phyloP scores from a whole-genome alignment of 2,113 vertebrate species.

The Osmerus mordax region DNA sequence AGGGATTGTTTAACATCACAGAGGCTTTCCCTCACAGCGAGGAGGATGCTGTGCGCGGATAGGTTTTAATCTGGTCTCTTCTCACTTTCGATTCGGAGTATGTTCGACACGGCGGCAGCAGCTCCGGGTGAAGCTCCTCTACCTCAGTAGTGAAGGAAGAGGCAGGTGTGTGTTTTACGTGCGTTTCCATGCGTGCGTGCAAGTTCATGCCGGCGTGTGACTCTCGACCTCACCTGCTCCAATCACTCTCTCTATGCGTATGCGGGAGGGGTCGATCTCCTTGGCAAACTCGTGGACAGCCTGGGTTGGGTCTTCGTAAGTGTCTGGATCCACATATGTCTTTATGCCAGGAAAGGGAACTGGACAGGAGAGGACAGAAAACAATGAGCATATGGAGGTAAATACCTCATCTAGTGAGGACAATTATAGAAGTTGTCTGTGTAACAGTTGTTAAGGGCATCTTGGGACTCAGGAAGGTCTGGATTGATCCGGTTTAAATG shows the following conservation, averaged over 20 bases:
- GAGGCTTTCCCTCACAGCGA: neutral
- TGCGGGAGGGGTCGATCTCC: conserved; percentile 95
- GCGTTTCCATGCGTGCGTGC: neutral
- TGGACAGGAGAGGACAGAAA: conserved; percentile 57
- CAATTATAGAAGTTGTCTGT: no score
- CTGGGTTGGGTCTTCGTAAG: conserved; percentile 92
- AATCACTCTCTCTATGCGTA: conserved; percentile 96
- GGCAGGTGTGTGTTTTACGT: neutral
- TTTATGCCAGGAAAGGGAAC: conserved; percentile 90
- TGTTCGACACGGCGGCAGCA: no score
- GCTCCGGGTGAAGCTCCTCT: no score
- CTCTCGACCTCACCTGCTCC: conserved; percentile 81
- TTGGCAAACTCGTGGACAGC: conserved; percentile 96
- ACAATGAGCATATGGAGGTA: neutral
- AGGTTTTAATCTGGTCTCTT: no score
- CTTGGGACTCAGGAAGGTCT: no score
- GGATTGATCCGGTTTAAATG: no score
- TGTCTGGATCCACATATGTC: conserved; percentile 96
- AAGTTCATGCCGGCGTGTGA: neutral
- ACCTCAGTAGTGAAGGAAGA: no score
- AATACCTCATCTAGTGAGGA: no score
- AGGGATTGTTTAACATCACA: conserved; percentile 8
- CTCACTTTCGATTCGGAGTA: no score
- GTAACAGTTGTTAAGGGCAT: no score
- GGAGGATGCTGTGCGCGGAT: neutral